phyloP scores from a whole-genome alignment of 2,888 invertebrate genomes.

The Theretra japonica region DNA sequence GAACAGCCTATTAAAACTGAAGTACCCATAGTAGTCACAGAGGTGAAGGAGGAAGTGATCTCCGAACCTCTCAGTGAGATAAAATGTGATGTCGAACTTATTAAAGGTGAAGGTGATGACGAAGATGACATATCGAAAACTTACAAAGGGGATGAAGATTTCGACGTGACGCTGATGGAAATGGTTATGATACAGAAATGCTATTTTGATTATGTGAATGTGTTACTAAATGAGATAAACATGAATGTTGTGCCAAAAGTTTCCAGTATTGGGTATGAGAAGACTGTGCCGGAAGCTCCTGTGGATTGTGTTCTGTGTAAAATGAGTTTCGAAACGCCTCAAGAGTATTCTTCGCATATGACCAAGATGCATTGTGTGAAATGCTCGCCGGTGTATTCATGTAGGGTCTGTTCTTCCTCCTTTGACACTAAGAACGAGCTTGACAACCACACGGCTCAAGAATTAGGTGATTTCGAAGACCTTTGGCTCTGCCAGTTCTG shows the following conservation, averaged over 20 bases:
- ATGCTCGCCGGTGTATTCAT: constrained; percentile 64
- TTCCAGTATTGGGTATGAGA: constrained; percentile 64
- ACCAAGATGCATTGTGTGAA: constrained; percentile 71
- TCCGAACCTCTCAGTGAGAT: constrained; percentile 36
- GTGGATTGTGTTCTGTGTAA: constrained; percentile 68
- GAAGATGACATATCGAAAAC: constrained; percentile 48
- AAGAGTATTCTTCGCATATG: constrained; percentile 64
- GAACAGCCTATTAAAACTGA: constrained; percentile 5
- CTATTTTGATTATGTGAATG: constrained; percentile 71
- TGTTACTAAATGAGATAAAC: constrained; percentile 58
- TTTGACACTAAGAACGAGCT: constrained; percentile 70
- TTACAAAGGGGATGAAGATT: constrained; percentile 74
- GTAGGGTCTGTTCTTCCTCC: constrained; percentile 70
- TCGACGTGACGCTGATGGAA: constrained; percentile 77
- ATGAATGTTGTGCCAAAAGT: constrained; percentile 59
- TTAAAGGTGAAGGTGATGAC: constrained; percentile 50
- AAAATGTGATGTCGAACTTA: constrained; percentile 47
- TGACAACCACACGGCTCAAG: constrained; percentile 61
- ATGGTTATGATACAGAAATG: constrained; percentile 72
- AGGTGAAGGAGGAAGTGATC: constrained; percentile 49
- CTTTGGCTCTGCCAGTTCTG: constrained; percentile 82
- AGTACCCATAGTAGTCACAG: not conserved
- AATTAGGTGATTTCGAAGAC: constrained; percentile 73
- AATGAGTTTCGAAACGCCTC: constrained; percentile 52
- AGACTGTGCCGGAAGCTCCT: constrained; percentile 49